Evolutionary conservation across 2,797 vertebrate species (phyloP).

Genomic region (Platyrinchus mystaceus): DNA sequence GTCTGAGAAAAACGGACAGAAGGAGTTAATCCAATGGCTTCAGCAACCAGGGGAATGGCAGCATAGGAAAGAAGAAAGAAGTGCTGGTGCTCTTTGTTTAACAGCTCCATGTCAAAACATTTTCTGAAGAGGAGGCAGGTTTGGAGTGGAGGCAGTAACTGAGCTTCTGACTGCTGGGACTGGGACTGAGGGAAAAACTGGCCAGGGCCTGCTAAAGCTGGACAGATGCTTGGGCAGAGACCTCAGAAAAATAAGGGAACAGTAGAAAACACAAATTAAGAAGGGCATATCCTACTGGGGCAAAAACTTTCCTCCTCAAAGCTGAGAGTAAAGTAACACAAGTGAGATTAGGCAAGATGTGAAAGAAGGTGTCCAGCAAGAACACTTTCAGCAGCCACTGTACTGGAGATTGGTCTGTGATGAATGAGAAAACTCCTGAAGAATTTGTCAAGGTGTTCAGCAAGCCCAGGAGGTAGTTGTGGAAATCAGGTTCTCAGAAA

Average conservation of each 20-base stretch:
- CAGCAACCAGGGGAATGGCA: neutral
- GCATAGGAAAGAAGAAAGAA: neutral
- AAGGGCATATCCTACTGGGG: neutral
- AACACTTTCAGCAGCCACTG: neutral
- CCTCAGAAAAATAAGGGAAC: neutral
- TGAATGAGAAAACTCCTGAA: neutral
- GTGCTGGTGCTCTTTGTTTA: neutral
- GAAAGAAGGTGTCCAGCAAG: neutral
- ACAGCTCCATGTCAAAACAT: neutral
- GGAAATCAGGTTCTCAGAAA: rapidly evolving
- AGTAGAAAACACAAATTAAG: neutral
- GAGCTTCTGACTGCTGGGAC: neutral
- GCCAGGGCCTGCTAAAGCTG: neutral
- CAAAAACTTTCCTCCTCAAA: neutral
- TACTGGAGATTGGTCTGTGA: neutral
- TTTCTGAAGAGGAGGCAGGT: neutral
- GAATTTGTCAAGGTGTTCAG: neutral
- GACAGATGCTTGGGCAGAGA: neutral
- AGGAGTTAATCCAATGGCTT: neutral
- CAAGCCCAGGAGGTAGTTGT: neutral
- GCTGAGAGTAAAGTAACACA: neutral
- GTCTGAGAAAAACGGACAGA: neutral
- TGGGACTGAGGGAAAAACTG: neutral
- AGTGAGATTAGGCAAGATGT: neutral
- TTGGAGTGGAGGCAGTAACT: neutral